Base-by-base conservation (phyloP, 1,140 invertebrate species). In the Cepaea nemoralis region DNA sequence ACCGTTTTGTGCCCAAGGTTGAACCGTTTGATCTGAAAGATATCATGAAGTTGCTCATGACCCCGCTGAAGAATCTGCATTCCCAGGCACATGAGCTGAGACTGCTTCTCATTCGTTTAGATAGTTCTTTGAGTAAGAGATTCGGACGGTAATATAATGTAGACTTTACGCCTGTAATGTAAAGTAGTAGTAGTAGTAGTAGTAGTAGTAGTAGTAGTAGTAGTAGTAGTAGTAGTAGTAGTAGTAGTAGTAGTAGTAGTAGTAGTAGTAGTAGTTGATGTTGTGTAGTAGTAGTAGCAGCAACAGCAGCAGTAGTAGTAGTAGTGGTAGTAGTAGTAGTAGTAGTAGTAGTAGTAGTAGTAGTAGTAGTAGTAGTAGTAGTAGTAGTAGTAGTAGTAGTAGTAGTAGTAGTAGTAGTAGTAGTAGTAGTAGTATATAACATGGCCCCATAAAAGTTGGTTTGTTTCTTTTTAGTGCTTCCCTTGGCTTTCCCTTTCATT, bases 1-100 rank as follows among this genome's bases (percentile, higher is more conserved):
- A 85, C 39, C 80, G 88, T 33, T 83, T 86, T 50, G 16, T 42
- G 35, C 83, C 87, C 3, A 55, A 63, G 27, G 87, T 88, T 0
- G 83, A 84, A 42, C 87, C 87, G 48, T 50, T 31, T 40, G 84
- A 86, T 42, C 79, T 87, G 3, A 3, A 12, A 22, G 67, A 55
- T 10, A 33, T 84, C 1, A 24, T 84, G 8, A 69, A 19, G 3
- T 55, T 59, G 37, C 70, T 80, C 45, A 22, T 71, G 33, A 14
- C 69, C 10, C 42, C 45, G 31, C 40, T 55, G 6, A 1, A 31
- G 19, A 50, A 66, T 19, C 19, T 81, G 10, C 1, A 33, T 1
- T 12, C 16, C 6, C 70, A 55, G 42, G 22, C 19, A 31, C 16
- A 27, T 16, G 24, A 50, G 45, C 48, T 81, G 16, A n/a, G 10